Base-by-base conservation (phyloP, 2,113 vertebrate species). In the Zosterops lateralis region DNA sequence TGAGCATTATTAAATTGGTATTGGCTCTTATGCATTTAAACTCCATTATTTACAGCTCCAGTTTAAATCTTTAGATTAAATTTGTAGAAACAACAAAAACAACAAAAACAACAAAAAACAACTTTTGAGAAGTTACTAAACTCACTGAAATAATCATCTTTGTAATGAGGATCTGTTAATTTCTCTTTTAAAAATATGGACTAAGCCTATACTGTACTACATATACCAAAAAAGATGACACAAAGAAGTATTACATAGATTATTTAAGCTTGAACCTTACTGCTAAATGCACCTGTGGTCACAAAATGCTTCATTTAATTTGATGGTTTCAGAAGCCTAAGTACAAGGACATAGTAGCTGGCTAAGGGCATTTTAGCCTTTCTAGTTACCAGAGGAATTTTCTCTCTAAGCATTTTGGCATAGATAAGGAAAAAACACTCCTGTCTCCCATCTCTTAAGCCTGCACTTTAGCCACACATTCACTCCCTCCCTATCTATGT, bases 381-480 rank as follows among this genome's bases (percentile, higher is more conserved):
- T 67, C 83, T 53, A 56, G 36, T 94, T 90, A 87, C 48, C n/a
- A 84, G 60, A 92, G n/a, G 72, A 91, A 84, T 90, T 84, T 85
- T 91, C 56, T 95, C 56, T 80, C 51, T 48, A 83, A 91, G 75
- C 36, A 74, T 57, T 90, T 86, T 94, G 88, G 79, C 89, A 93
- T 40, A 72, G 73, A 96, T 68, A 95, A 94, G 48, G n/a, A 64
- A 72, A 93, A 90, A 88, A 28, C 12, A 36, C 70, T 85, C 54
- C 44, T n/a, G 62, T 45, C 81, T 92, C 79, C 57, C 85, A 71
- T 86, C 60, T 84, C 91, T 64, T 83, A 93, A 87, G 87, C n/a
- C 50, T 93, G 80, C 85, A 74, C 74, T 96, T 94, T 60, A 93
- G 80, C 77, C 87, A 87, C 73, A 89, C 62, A 79, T 86, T 80